Evolutionary conservation across 2,888 invertebrate genomes (phyloP), one percentile per base, ranked within the genome.

Genomic region (Drosophila rubida): DNA sequence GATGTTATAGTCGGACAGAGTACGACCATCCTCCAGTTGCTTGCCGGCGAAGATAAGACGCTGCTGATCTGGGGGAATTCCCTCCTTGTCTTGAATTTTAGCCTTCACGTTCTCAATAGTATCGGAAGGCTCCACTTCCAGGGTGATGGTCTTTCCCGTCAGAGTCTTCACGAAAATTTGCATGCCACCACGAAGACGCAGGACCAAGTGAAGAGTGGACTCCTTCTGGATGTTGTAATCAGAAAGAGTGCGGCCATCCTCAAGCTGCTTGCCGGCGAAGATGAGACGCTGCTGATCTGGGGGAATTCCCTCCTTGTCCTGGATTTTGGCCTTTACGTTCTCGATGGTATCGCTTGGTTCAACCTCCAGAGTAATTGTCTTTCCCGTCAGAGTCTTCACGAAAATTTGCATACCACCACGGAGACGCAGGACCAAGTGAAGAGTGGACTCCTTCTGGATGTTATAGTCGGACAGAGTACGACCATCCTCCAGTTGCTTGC

Each of bases 1-100:
- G 46, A 89, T 89, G 27, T 89, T 89, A 42, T 89, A 89, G 1
- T 89, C 89, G 0, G 89, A 89, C 19, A 89, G 25, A 0, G 89
- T 89, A 0, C 89, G 89, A 0, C 89, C 89, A 50, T 89, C 89
- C 0, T 89, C 89, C n/a, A 89, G 30, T 13, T 89, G 89, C 54
- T 89, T 89, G 3, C 89, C 89, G 1, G 89, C 89, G 5, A 89
- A 89, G 39, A 89, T 89, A 13, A 89, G 48, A 78, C 89, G 88
- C 55, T 89, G 89, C 54, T 89, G 89, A 16, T 89, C 89, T 88
- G 89, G 89, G 1, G 88, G 89, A 3, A 89, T 89, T 14, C 89
- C 89, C 45, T 89, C 89, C 74, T 89, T 88, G 9, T 88, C 88
- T 0, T 88, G 88, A 0, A 88, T 88, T 39, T 88, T 88, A 0